Evolutionary conservation across 2,888 invertebrate genomes (phyloP).

Genomic region (Euproctis similis): DNA sequence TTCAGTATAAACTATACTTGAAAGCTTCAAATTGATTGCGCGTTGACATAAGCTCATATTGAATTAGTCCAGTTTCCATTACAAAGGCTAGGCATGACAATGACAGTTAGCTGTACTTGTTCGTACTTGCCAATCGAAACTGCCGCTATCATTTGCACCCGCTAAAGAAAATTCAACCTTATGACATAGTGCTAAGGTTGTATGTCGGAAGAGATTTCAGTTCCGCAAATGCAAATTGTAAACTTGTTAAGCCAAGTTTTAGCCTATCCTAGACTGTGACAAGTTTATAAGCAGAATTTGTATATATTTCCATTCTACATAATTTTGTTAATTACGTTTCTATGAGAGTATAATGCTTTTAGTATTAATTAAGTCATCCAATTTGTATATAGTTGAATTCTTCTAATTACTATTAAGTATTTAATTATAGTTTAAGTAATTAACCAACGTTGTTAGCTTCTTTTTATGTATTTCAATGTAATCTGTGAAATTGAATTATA

Average conservation of each 20-base stretch:
- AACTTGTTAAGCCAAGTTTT: constrained; percentile 45
- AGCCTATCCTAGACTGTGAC: constrained; percentile 41
- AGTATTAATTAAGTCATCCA: constrained; percentile 27
- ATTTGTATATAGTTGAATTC: constrained; percentile 15
- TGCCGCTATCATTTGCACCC: constrained; percentile 13
- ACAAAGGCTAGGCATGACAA: constrained; percentile 50
- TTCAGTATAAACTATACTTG: too few relatives aligned
- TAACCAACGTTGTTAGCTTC: too few relatives aligned
- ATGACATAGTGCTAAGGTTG: not conserved
- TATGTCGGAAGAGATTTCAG: too few relatives aligned
- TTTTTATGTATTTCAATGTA: too few relatives aligned
- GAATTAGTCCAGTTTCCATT: constrained; percentile 43
- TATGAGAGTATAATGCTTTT: constrained; percentile 26
- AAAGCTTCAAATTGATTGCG: constrained; percentile 45
- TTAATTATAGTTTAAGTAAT: too few relatives aligned
- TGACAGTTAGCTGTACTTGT: constrained; percentile 54
- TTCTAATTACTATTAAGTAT: too few relatives aligned
- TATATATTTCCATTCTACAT: constrained; percentile 41
- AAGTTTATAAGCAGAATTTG: constrained; percentile 41
- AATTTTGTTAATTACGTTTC: constrained; percentile 34
- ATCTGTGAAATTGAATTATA: too few relatives aligned
- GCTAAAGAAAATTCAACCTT: constrained; percentile 14
- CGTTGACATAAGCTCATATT: constrained; percentile 41
- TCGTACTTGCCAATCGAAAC: constrained; percentile 25
- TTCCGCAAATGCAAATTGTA: too few relatives aligned